Evolutionary conservation across 2,888 invertebrate species (phyloP), one percentile per base, ranked within the genome.

Genomic region (Rhogogaster chlorosoma): DNA sequence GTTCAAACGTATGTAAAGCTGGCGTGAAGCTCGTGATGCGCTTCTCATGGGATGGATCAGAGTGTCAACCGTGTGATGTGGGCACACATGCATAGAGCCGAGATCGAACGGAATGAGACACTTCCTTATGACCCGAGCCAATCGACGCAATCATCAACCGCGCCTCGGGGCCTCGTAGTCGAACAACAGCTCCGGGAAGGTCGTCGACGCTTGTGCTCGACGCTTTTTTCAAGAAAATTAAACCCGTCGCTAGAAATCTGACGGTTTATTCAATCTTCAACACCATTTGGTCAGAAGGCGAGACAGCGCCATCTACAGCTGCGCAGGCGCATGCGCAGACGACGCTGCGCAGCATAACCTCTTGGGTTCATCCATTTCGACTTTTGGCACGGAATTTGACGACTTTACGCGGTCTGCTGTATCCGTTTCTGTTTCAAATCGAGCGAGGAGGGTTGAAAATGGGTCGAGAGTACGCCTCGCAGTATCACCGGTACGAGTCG

Each of bases 1-100:
- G 91, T 91, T 91, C 91, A 91, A 91, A 88, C 89, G 89, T 91
- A 91, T 91, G 91, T 90, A 91, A 91, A 91, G 91, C 88, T 87
- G 87, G 88, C 91, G 90, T 91, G 91, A 91, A 90, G 89, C 80
- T 49, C 80, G 32, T 29, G 80, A 64, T 77, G 77, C 80, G 80
- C 36, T 61, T 57, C 49, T 61, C 57, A 57, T 38, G 57, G 22
- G n/a, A 71, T 36, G 75, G 38, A 77, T 49, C 38, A 73, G 38
- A 73, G 71, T 73, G 71, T 73, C 71, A 73, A 38, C 38, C n/a
- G 12, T 12, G 42, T 73, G 4, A 70, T 36, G 32, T 26, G 18
- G 22, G 42, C 71, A 42, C 26, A 26, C 22, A 42, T 38, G 29
- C 29, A 18, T 18, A 2, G 29, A 22, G 15, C 18, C 6, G 18